phyloP scores from a whole-genome alignment of 2,888 invertebrate species.

The Perizoma flavofasciatum region DNA sequence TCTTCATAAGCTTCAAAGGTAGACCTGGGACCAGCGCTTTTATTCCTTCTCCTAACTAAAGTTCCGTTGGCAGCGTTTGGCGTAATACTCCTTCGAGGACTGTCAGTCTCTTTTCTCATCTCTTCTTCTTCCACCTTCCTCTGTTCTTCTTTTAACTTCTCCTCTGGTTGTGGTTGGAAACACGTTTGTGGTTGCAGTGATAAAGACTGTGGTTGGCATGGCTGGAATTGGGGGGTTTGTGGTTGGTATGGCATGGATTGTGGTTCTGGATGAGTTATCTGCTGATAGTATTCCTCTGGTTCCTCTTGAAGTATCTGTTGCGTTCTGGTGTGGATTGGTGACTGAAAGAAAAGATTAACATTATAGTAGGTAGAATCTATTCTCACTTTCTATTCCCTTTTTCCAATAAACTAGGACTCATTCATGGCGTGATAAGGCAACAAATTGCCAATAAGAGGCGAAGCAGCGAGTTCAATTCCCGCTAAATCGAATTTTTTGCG shows the following conservation, averaged over 20 bases:
- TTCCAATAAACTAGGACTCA: too few species aligned
- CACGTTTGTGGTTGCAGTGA: constrained; percentile 15
- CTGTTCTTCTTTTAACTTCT: constrained; percentile 48
- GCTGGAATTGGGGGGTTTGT: background rate
- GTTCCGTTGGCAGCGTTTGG: constrained; percentile 79
- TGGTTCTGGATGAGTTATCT: constrained; percentile 24
- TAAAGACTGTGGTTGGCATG: constrained; percentile 25
- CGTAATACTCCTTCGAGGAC: constrained; percentile 74
- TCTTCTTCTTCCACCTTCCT: constrained; percentile 71
- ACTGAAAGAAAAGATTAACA: constrained; percentile 43
- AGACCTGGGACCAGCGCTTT: constrained; percentile 87
- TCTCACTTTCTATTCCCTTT: too few species aligned
- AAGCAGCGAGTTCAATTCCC: too few species aligned
- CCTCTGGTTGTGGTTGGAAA: constrained; percentile 32
- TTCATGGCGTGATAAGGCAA: too few species aligned
- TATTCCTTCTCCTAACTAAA: constrained; percentile 85
- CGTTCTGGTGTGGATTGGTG: constrained; percentile 53
- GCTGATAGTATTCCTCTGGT: constrained; percentile 37
- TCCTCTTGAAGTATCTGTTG: constrained; percentile 58
- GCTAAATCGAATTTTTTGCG: too few species aligned
- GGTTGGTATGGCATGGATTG: constrained; percentile 14
- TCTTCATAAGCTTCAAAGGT: constrained; percentile 96
- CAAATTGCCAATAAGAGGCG: too few species aligned
- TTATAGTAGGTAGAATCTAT: too few species aligned
- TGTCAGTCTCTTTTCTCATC: constrained; percentile 70